Evolutionary conservation across 2,113 vertebrate genomes (phyloP).

Genomic region (Indri indri): DNA sequence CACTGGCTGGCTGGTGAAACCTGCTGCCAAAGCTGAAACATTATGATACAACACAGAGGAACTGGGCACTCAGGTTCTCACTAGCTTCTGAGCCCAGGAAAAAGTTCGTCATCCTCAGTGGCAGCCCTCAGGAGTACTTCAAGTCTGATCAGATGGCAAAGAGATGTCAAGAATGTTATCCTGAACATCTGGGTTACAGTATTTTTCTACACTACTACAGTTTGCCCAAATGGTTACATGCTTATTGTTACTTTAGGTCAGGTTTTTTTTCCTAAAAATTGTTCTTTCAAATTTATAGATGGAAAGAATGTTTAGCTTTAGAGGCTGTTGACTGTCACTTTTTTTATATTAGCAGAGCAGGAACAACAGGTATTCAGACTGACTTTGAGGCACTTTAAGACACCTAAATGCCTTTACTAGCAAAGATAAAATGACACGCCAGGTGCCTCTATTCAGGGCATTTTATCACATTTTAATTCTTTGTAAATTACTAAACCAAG

Average conservation of each 20-base stretch:
- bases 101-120: background rate
- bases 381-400: background rate
- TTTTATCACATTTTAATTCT: constrained; percentile 19
- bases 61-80: background rate
- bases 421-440: background rate
- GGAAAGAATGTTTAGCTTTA: background rate
- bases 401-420: background rate
- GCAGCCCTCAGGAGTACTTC: background rate
- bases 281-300: background rate
- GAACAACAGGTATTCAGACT: background rate
- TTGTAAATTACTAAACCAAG: background rate
- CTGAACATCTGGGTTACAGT: background rate
- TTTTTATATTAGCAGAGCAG: background rate
- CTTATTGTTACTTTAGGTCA: background rate
- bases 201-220: background rate
- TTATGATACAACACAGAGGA: background rate
- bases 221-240: constrained; percentile 6
- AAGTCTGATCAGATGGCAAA: background rate
- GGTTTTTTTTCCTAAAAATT: background rate
- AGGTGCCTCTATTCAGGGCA: background rate
- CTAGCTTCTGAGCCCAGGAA: background rate
- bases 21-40: background rate
- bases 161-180: background rate
- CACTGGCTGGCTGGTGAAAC: background rate
- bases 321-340: background rate